Evolutionary conservation across 2,113 vertebrate species (phyloP), one percentile per base, ranked within the genome.

Genomic region (Cyprinodon brontotheroides): DNA sequence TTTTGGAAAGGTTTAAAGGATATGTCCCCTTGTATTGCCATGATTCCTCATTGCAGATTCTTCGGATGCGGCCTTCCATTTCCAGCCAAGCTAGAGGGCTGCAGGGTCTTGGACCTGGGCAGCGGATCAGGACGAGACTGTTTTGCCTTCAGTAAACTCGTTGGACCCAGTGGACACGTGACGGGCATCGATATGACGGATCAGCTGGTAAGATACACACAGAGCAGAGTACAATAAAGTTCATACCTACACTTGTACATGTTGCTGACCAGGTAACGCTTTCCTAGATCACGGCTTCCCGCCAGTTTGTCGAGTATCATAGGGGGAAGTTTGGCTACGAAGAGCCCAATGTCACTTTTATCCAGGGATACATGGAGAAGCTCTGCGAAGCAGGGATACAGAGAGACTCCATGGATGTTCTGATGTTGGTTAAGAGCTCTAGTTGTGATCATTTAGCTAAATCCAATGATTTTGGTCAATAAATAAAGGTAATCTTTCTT

Each of bases 51-150:
- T 13, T 79, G 5, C 82, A 98, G 96, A 87, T 97, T 96, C 79
- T 97, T 95, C 0, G 96, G 96, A 22, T 98, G 96, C 0, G 95
- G 96, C 11, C 88, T 96, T 70, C 93, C 96, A 29, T 84, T 97
- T 69, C 96, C 96, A 0, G 94, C 96, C 22, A 92, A 91, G 72
- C 82, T 98, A 38, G 78, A 87, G 0, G 93, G 90, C 0, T 96
- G 95, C 86, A 45, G 77, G 36, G 89, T 97, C 62, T 92, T 97
- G 91, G 97, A 96, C 86, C 91, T 96, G 29, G 96, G 96, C 38
- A 95, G 96, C 0, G 95, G 96, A 48, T 96, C 94, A 0, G 95
- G 97, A 61, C 89, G 95, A 80, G 96, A 96, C 87, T 96, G 94
- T 81, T 96, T 89, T 59, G 79, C 92, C 39, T 91, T 96, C 75